Evolutionary conservation across 2,797 vertebrate species (phyloP).

Genomic region (Peromyscus eremicus): DNA sequence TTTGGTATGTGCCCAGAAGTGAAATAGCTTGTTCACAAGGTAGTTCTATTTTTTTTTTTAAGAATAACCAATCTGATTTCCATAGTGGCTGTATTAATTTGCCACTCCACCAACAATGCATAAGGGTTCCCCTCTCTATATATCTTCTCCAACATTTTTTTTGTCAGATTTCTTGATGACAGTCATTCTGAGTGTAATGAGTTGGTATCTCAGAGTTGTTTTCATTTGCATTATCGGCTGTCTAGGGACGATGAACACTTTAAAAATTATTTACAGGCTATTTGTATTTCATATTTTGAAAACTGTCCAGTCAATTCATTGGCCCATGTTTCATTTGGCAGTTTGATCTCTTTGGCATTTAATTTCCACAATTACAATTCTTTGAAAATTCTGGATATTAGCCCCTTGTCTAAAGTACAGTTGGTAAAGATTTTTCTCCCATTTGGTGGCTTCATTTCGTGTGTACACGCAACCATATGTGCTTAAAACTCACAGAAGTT

Average conservation of each 20-base stretch:
- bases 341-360: not conserved
- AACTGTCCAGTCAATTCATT: not conserved
- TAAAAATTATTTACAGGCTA: not conserved
- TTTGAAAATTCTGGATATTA: not conserved
- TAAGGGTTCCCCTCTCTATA: not conserved
- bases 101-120: not conserved
- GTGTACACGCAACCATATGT: not conserved
- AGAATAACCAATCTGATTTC: not conserved
- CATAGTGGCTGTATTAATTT: not conserved
- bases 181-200: not conserved
- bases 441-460: not conserved
- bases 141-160: not conserved
- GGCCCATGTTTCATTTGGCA: not conserved
- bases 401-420: not conserved
- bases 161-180: not conserved
- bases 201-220: not conserved
- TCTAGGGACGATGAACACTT: not conserved
- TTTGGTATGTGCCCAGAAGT: not conserved
- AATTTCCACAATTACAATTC: too few relatives aligned
- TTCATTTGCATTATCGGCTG: not conserved
- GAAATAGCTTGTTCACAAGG: not conserved
- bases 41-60: not conserved
- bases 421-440: not conserved
- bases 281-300: not conserved
- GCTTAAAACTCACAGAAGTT: not conserved